Evolutionary conservation across 2,797 vertebrate species (phyloP), one percentile per base, ranked within the genome.

Genomic region (Neosilurus mollespiculum): DNA sequence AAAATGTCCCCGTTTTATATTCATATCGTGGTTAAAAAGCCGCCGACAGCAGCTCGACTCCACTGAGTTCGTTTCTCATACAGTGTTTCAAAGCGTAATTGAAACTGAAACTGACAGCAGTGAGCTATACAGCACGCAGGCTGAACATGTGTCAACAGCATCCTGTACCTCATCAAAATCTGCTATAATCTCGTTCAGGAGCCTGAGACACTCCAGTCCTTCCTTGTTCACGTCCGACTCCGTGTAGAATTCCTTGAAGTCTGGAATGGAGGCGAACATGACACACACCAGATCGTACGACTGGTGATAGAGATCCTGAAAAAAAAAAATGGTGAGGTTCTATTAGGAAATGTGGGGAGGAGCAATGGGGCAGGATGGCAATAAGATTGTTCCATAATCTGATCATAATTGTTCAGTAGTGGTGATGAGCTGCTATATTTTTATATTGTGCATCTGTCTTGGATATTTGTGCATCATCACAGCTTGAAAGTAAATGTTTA

Each of bases 181-280:
- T 0, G 97, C 96, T 87, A 98, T 98, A 92, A 99, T 99, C 94
- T 99, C 97, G 72, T 99, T 99, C 89, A 99, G 94, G 64, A 99
- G 96, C 84, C 98, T 94, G 34, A 99, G 97, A 88, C 98, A 99
- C 90, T 99, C 98, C 92, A 99, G 90, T 66, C 98, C 98, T 90
- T 99, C 98, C 92, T 99, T 98, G 93, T 99, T 99, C 88, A 99
- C 97, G 69, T 98, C 97, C 4, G 97, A 98, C 91, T 99, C 98
- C 0, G 97, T 98, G 86, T 99, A 99, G 92, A 99, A 99, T 87
- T 99, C 98, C 90, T 99, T 99, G 93, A 99, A 99, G 91, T 99
- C 97, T 0, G 98, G 98, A 84, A 99, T 98, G 86, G 98, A 99
- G 89, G 98, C 98, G 87, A 99, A 99, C 97, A 99, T 98, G 90